These are phyloP conservation scores for Fregata magnificens DNA, from an alignment of 2,113 vertebrate species.

Conservation along the genomic window DNA sequence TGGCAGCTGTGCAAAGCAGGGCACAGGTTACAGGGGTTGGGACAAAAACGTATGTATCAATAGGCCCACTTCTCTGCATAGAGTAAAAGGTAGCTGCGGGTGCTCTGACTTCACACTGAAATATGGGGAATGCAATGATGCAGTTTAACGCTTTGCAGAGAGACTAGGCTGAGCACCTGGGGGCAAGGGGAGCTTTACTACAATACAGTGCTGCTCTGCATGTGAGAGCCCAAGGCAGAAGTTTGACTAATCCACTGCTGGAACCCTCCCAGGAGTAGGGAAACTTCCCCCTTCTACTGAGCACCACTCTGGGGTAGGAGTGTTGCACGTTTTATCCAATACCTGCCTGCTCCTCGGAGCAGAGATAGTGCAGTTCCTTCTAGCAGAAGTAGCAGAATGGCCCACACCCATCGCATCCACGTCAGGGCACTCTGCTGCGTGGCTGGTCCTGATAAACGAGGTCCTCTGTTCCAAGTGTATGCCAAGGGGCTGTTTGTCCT, in stretches of 20 bases:
- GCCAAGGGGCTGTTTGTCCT: not conserved
- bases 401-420: rapidly evolving
- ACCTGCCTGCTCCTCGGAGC: not conserved
- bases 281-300: rapidly evolving
- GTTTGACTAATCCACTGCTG: not conserved
- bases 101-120: not conserved
- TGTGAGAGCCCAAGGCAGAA: not conserved
- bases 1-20: not conserved
- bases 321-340: rapidly evolving
- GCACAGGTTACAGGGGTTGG: not conserved
- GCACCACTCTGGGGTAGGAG: not conserved
- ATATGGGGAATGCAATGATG: rapidly evolving
- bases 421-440: not conserved
- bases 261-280: not conserved
- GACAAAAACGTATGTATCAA: rapidly evolving
- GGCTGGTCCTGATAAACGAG: not conserved
- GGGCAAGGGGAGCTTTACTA: not conserved
- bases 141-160: not conserved
- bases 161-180: rapidly evolving
- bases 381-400: not conserved
- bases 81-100: not conserved
- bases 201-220: not conserved
- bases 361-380: rapidly evolving
- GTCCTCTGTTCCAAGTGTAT: not conserved
- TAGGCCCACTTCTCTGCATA: rapidly evolving